A percentile compares a stretch with the other conserved stretches of the same genome.
Evolutionary conservation across 92 coral and sea anemone genomes (phyloP).

Genomic region (Meandrina meandrites): DNA sequence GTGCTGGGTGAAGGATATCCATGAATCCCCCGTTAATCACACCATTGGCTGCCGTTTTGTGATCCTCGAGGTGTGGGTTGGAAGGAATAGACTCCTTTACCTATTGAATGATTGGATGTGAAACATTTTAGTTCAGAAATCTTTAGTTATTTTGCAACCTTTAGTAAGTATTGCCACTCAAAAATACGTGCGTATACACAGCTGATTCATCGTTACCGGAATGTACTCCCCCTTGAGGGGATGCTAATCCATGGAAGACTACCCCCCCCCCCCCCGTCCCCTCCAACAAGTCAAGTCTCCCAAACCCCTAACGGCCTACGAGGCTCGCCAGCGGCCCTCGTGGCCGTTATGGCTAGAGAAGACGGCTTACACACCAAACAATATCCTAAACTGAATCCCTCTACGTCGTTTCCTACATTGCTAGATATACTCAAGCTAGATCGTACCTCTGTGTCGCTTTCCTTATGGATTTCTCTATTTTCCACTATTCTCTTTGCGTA

Average conservation of each 20-base stretch:
- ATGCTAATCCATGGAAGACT: neutral
- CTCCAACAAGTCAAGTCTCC: too few relatives aligned
- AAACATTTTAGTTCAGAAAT: neutral
- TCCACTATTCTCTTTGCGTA: conserved; percentile 27
- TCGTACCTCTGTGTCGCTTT: conserved; percentile 10
- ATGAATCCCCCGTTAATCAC: conserved; percentile 18
- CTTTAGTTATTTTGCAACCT: neutral
- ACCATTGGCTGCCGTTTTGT: neutral
- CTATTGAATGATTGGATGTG: neutral
- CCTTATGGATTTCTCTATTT: neutral
- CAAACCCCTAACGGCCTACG: too few relatives aligned
- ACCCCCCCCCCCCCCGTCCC: too few relatives aligned
- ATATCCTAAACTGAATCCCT: neutral
- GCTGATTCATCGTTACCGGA: too few relatives aligned
- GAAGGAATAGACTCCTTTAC: neutral
- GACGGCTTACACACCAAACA: too few relatives aligned
- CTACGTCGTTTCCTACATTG: neutral
- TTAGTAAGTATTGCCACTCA: too few relatives aligned
- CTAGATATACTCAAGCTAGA: neutral
- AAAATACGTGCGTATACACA: too few relatives aligned
- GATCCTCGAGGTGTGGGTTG: neutral
- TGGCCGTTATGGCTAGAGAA: too few relatives aligned
- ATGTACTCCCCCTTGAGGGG: neutral
- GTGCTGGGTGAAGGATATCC: neutral
- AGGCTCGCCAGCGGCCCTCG: too few relatives aligned